Percentiles rank a stretch among this genome's conserved stretches.
Conservation (phyloP, 1,140 invertebrate species). For the Procambarus virginalis region DNA sequence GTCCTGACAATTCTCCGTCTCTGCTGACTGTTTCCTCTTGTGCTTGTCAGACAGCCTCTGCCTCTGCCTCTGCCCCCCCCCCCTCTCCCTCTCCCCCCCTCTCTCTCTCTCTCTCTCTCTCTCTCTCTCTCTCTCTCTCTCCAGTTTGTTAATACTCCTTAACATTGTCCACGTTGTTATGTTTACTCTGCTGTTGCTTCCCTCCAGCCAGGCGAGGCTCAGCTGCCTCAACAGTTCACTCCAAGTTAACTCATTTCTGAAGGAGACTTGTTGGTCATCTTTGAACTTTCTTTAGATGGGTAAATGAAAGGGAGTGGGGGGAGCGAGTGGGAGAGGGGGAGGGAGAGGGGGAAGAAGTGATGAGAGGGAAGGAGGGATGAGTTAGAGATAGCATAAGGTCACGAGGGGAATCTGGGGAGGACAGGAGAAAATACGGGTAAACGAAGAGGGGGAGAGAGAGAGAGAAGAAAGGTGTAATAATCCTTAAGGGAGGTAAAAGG, state of each 20-base stretch:
- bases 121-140: neutral
- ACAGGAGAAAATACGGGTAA: too few species aligned
- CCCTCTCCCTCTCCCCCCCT: neutral
- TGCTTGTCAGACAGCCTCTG: too few species aligned
- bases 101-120: neutral
- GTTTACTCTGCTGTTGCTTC: too few species aligned
- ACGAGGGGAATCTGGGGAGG: too few species aligned
- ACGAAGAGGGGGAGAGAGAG: neutral
- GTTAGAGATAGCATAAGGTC: neutral
- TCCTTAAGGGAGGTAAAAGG: slow-evolving; percentile 10
- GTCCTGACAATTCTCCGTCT: too few species aligned
- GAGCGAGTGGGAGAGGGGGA: neutral
- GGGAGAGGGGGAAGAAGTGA: neutral
- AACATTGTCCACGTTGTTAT: too few species aligned
- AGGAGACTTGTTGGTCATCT: too few species aligned
- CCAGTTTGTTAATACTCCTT: neutral
- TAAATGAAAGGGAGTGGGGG: neutral
- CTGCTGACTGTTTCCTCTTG: too few species aligned
- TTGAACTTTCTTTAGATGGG: neutral
- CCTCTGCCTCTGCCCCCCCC: neutral
- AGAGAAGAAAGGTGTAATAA: neutral
- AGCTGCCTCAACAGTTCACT: too few species aligned
- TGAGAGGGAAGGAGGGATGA: neutral
- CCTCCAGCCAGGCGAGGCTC: too few species aligned
- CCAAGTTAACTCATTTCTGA: too few species aligned